Evolutionary conservation across 2,888 invertebrate genomes (phyloP).

Genomic region (Melolontha melolontha): DNA sequence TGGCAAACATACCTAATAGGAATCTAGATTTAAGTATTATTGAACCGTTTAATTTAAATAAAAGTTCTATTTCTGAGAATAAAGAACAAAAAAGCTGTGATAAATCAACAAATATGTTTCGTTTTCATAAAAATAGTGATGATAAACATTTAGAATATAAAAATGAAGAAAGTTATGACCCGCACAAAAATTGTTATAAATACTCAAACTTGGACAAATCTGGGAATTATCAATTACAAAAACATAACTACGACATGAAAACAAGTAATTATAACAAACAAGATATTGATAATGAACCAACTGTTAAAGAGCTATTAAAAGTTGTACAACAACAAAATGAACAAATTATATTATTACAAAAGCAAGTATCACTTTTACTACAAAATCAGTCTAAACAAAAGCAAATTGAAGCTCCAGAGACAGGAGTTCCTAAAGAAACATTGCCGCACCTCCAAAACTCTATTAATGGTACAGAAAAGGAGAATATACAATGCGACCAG

Average conservation of each 20-base stretch:
- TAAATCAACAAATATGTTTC: no score
- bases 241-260: no score
- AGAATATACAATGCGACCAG: constrained; percentile 32
- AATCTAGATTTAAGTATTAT: constrained; percentile 62
- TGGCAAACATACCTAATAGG: constrained; percentile 63
- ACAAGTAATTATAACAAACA: background rate
- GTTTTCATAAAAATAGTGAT: no score
- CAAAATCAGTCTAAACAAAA: constrained; percentile 55
- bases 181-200: no score
- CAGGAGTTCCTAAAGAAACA: constrained; percentile 58
- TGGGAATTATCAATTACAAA: no score
- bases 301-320: constrained; percentile 72
- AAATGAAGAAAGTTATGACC: no score
- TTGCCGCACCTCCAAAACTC: constrained; percentile 30
- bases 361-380: constrained; percentile 72
- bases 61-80: no score
- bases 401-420: constrained; percentile 52
- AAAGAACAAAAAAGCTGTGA: no score
- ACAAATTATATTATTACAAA: constrained; percentile 73
- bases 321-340: constrained; percentile 77
- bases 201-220: no score
- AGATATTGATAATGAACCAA: constrained; percentile 64
- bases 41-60: constrained; percentile 48
- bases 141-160: no score
- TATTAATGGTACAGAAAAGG: constrained; percentile 44